phyloP scores from a whole-genome alignment of 2,797 vertebrate species.

The Varecia variegata region DNA sequence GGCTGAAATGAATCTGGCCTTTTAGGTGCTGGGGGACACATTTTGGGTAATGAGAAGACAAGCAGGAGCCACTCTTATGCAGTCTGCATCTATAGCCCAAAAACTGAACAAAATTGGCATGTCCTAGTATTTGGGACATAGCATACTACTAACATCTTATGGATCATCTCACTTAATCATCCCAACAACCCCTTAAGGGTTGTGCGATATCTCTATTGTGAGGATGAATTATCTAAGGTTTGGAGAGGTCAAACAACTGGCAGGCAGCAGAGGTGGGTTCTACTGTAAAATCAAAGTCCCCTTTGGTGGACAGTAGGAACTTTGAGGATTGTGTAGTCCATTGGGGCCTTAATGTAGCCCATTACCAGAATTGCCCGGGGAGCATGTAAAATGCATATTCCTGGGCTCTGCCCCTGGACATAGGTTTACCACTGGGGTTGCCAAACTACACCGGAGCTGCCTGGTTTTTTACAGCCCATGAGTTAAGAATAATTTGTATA shows the following conservation, averaged over 20 bases:
- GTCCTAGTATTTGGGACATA: not conserved
- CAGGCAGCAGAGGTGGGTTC: not conserved
- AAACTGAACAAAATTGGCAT: not conserved
- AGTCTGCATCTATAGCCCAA: not conserved
- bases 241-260: not conserved
- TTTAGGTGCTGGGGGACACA: not conserved
- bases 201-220: not conserved
- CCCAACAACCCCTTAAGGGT: not conserved
- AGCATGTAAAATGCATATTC: not conserved
- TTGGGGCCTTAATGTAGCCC: not conserved
- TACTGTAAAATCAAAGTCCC: not conserved
- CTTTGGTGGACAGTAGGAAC: not conserved
- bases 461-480: not conserved
- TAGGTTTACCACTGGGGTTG: not conserved
- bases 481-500: slow-evolving; percentile 1
- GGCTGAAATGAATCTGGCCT: not conserved
- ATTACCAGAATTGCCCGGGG: not conserved
- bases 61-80: not conserved
- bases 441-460: not conserved
- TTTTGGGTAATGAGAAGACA: not conserved
- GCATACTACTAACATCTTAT: not conserved
- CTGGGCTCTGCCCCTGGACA: not conserved
- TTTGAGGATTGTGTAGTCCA: not conserved
- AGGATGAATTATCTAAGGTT: not conserved
- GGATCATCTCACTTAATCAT: not conserved